phyloP scores from a whole-genome alignment of 2,888 invertebrate species.

The Chalcosyrphus nemorum region DNA sequence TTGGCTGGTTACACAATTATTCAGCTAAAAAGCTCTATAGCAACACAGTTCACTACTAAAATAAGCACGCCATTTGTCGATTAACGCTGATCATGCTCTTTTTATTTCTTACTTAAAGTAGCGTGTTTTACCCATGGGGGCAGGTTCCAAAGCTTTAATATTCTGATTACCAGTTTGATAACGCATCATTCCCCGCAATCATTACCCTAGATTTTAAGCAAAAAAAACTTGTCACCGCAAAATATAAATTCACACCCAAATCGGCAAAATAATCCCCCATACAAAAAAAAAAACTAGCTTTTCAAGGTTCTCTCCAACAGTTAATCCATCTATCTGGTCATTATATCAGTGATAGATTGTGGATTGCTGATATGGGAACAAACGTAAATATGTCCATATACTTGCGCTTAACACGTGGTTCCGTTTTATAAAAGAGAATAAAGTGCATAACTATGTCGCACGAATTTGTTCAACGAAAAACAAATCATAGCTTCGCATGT shows the following conservation, averaged over 20 bases:
- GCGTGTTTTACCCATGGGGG: background rate
- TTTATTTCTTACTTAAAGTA: background rate
- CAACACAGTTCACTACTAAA: constrained; percentile 1
- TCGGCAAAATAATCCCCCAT: background rate
- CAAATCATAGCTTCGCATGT: background rate
- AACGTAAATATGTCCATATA: background rate
- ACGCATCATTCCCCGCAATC: constrained; percentile 5
- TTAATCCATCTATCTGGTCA: constrained; percentile 35
- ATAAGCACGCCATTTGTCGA: constrained; percentile 26
- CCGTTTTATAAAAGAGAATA: background rate
- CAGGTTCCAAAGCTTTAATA: constrained; percentile 4
- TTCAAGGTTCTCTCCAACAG: constrained; percentile 29
- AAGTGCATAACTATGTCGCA: background rate
- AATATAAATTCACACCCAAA: background rate
- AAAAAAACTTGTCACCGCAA: background rate
- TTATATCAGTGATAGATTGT: constrained; percentile 13
- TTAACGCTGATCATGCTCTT: constrained; percentile 24
- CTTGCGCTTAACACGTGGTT: background rate
- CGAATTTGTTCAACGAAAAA: background rate
- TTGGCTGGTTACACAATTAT: constrained; percentile 2
- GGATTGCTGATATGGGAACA: background rate
- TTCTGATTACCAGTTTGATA: constrained; percentile 29
- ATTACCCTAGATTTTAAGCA: constrained; percentile 32
- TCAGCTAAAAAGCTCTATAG: background rate
- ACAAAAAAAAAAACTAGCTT: constrained; percentile 27